Percentiles rank a stretch among this genome's conserved stretches.
Conservation (phyloP, 2,888 invertebrate species). For the Drosophila rellima region DNA sequence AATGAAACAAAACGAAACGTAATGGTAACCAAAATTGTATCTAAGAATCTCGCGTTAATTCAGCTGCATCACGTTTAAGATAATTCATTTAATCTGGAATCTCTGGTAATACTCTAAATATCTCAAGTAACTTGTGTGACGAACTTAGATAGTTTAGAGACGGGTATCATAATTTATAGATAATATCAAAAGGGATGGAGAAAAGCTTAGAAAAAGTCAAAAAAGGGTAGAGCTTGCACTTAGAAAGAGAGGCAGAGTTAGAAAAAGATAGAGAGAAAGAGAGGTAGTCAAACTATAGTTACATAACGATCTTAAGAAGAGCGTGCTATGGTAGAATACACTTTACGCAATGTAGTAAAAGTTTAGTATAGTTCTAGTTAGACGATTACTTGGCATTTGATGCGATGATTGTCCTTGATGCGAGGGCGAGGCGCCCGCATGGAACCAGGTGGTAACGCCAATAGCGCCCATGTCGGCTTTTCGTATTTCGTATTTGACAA, state of each 20-base stretch:
- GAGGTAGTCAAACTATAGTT: conserved; percentile 36
- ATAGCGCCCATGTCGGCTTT: conserved; percentile 84
- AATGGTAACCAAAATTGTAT: conserved; percentile 9
- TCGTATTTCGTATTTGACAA: conserved; percentile 1
- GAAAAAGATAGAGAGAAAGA: conserved; percentile 33
- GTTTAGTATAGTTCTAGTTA: conserved; percentile 22
- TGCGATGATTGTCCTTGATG: conserved; percentile 61
- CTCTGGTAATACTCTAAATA: background rate
- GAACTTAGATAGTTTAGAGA: background rate
- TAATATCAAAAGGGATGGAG: conserved; percentile 1
- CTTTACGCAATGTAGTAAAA: conserved; percentile 51
- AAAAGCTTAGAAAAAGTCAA: conserved; percentile 3
- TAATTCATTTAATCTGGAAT: background rate
- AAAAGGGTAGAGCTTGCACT: conserved; percentile 4
- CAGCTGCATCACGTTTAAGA: conserved; percentile 30
- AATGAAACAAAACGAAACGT: background rate
- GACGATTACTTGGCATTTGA: conserved; percentile 59
- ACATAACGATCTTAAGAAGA: conserved; percentile 39
- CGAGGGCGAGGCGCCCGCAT: conserved; percentile 83
- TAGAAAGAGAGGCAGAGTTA: conserved; percentile 6
- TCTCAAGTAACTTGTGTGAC: conserved; percentile 1
- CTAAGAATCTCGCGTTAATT: conserved; percentile 28
- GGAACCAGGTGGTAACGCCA: conserved; percentile 86
- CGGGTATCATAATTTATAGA: background rate
- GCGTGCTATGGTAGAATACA: conserved; percentile 66